Percentiles rank a stretch among this genome's conserved stretches.
Evolutionary conservation across 2,888 invertebrate species (phyloP).

Genomic region (Nasonovia ribisnigri): DNA sequence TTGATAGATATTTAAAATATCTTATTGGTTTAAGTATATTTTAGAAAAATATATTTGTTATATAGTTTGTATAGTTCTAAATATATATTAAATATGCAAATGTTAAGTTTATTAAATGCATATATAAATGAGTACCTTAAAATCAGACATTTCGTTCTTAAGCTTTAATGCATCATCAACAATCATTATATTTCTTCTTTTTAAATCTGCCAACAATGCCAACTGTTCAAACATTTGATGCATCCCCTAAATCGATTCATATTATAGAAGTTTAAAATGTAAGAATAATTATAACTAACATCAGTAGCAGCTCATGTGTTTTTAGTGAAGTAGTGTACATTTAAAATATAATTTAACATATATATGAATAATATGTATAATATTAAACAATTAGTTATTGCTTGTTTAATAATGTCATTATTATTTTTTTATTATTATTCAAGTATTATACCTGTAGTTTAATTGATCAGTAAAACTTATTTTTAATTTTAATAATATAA

Average conservation of each 20-base stretch:
- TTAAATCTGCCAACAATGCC: constrained; percentile 77
- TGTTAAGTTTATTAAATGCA: constrained; percentile 72
- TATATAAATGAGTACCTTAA: constrained; percentile 75
- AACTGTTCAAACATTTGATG: constrained; percentile 87
- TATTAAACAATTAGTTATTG: neutral
- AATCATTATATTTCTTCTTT: constrained; percentile 77
- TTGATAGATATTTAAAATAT: neutral
- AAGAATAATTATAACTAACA: neutral
- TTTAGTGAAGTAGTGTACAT: neutral
- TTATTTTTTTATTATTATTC: neutral
- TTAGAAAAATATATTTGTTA: neutral
- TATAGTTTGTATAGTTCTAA: neutral
- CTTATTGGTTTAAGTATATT: neutral
- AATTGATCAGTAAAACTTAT: neutral
- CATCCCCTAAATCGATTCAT: constrained; percentile 73
- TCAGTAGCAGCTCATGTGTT: neutral
- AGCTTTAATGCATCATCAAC: constrained; percentile 77
- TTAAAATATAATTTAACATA: neutral
- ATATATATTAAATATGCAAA: neutral
- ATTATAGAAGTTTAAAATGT: neutral
- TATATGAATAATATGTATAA: neutral
- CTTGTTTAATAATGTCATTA: neutral
- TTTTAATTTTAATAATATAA: neutral
- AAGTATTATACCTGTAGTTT: neutral
- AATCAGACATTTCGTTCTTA: constrained; percentile 79